Percentiles rank a stretch among this genome's conserved stretches.
Evolutionary conservation across 92 coral and sea anemone genomes (phyloP).

Genomic region (Epizoanthus rinbou): DNA sequence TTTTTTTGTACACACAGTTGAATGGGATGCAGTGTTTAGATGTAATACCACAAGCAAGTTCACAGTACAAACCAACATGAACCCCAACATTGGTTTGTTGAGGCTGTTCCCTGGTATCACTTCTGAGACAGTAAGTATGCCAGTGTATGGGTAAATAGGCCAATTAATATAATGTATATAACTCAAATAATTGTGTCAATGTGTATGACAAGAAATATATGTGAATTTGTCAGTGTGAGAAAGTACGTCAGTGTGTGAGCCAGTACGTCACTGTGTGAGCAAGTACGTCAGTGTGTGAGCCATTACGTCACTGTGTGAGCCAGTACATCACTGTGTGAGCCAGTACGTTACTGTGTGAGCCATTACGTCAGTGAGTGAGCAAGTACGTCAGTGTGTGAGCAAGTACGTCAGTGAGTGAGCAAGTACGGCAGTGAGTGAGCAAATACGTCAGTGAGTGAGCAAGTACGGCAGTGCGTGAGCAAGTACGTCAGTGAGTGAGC

Average conservation of each 20-base stretch:
- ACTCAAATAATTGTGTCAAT: too few species aligned
- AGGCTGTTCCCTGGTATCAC: conserved; percentile 98
- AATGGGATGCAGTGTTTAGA: conserved; percentile 98
- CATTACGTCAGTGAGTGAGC: too few species aligned
- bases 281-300: too few species aligned
- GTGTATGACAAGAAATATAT: too few species aligned
- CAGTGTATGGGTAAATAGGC: too few species aligned
- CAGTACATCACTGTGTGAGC: neutral
- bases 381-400: neutral
- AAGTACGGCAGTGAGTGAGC: neutral
- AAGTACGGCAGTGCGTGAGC: neutral
- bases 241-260: neutral
- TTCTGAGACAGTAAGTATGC: conserved; percentile 54
- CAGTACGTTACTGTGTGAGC: too few species aligned
- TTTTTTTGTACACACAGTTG: conserved; percentile 56
- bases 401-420: neutral
- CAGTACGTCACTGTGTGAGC: neutral
- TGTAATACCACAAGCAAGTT: conserved; percentile 71
- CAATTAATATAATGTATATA: neutral
- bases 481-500: too few species aligned
- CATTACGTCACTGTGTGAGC: neutral
- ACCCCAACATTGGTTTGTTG: conserved; percentile 89
- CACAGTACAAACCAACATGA: conserved; percentile 81
- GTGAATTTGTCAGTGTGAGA: too few species aligned
- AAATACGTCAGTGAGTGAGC: neutral